Evolutionary conservation across 1,140 invertebrate species (phyloP).

Genomic region (Heliconius nattereri): DNA sequence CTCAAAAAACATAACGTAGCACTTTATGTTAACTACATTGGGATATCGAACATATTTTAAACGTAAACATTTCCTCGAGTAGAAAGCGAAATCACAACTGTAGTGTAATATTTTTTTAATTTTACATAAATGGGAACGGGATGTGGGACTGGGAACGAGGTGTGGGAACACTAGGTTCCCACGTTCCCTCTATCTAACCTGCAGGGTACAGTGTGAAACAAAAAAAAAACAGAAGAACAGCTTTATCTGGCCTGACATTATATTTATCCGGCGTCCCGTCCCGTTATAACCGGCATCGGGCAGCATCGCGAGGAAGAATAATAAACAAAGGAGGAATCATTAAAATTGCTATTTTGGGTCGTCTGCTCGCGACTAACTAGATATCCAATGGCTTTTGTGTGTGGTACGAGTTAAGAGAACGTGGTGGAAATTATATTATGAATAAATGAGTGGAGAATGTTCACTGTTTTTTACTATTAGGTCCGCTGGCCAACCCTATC

Average conservation of each 20-base stretch:
- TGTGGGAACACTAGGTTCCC: no score
- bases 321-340: conserved; percentile 74
- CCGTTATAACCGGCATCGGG: conserved; percentile 43
- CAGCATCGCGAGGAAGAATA: conserved; percentile 54
- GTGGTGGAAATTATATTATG: background rate
- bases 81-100: no score
- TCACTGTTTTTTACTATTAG: no score
- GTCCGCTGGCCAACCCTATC: no score
- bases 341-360: conserved; percentile 73
- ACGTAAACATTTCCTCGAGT: background rate
- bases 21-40: background rate
- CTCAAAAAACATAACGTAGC: background rate
- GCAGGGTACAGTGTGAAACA: no score
- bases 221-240: conserved; percentile 12
- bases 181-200: no score
- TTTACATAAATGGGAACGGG: no score
- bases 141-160: no score
- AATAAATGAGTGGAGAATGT: background rate
- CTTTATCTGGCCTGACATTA: conserved; percentile 41
- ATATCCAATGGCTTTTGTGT: conserved; percentile 35
- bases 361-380: conserved; percentile 57
- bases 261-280: conserved; percentile 38
- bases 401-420: conserved; percentile 32
- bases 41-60: background rate
- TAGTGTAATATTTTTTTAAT: no score